These are phyloP conservation scores for Uropsilus gracilis DNA, from an alignment of 2,113 vertebrate genomes.

Conservation along the genomic window DNA sequence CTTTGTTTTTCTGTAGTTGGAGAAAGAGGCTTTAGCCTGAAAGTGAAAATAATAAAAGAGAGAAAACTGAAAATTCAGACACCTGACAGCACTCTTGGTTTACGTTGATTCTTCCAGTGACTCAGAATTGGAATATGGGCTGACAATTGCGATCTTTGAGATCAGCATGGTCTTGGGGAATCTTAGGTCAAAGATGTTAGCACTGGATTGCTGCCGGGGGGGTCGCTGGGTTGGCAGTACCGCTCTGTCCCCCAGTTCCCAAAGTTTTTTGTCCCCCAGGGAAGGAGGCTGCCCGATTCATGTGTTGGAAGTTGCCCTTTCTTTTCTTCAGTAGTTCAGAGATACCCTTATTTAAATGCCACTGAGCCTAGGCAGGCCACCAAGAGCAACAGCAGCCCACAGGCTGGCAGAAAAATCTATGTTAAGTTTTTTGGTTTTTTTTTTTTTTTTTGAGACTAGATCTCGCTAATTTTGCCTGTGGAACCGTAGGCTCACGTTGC, in stretches of 20 bases:
- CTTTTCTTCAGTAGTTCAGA: neutral
- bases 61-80: neutral
- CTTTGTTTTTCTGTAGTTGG: constrained; percentile 37
- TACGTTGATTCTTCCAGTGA: neutral
- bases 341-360: neutral
- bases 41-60: constrained; percentile 25
- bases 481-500: too few relatives aligned
- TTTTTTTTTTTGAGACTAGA: too few relatives aligned
- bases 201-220: neutral
- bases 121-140: neutral
- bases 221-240: neutral
- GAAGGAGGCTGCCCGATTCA: neutral
- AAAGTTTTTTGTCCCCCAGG: neutral
- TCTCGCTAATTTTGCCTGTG: too few relatives aligned
- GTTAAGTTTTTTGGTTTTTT: too few relatives aligned
- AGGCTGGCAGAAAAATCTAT: neutral
- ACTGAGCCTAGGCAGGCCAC: neutral
- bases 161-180: neutral
- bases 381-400: neutral
- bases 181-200: neutral
- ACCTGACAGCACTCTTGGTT: neutral
- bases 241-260: neutral
- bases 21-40: constrained; percentile 46
- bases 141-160: neutral
- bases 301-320: neutral